Conservation (phyloP, 2,888 invertebrate genomes). For the Pristionchus japonicus region DNA sequence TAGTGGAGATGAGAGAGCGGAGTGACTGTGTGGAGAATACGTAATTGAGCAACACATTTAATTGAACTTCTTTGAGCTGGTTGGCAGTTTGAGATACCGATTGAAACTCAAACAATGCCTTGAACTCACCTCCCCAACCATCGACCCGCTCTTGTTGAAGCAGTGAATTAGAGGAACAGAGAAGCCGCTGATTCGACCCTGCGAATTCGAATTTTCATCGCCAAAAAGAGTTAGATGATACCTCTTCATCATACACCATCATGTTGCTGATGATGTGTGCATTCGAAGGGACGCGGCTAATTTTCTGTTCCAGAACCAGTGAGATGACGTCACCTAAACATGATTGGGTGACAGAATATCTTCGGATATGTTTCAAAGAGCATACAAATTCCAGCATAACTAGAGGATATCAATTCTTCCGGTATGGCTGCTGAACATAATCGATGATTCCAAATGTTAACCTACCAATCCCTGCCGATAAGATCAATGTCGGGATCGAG, state of each 20-base stretch:
- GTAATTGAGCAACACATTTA: neutral
- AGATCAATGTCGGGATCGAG: neutral
- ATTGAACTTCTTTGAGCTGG: no score
- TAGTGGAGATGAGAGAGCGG: neutral
- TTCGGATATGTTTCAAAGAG: no score
- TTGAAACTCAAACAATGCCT: neutral
- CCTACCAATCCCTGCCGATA: neutral
- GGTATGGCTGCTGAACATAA: no score
- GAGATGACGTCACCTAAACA: neutral
- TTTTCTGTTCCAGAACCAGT: neutral
- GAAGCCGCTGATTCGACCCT: slow-evolving; percentile 80
- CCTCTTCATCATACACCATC: slow-evolving; percentile 11
- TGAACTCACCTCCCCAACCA: slow-evolving; percentile 78
- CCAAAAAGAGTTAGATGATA: no score
- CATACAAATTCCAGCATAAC: no score
- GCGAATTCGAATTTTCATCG: no score
- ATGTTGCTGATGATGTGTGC: neutral
- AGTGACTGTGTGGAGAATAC: neutral
- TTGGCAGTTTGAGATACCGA: no score
- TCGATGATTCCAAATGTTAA: neutral
- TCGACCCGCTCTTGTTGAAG: slow-evolving; percentile 92
- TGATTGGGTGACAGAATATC: no score
- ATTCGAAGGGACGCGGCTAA: neutral
- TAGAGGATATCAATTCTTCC: no score
- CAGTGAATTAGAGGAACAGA: slow-evolving; percentile 88